Conservation (phyloP, 2,113 vertebrate genomes). For the Felis chaus region DNA sequence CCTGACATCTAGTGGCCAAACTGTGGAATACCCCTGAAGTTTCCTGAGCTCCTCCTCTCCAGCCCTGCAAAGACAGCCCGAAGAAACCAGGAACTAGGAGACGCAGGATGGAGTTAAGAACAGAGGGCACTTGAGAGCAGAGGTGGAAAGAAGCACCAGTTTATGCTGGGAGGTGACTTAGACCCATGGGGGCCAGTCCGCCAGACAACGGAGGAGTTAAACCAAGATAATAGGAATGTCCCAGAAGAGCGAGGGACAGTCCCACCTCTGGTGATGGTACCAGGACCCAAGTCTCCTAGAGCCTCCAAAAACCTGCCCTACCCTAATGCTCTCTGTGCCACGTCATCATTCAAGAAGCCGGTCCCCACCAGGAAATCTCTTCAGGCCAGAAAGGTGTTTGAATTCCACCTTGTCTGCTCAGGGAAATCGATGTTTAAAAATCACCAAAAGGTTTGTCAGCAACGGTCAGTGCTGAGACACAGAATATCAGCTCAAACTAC, state of each 20-base stretch:
- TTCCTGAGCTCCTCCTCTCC: background rate
- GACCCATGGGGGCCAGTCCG: background rate
- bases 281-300: background rate
- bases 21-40: background rate
- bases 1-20: constrained; percentile 49
- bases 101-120: background rate
- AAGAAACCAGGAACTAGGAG: background rate
- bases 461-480: background rate
- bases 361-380: background rate
- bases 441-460: background rate
- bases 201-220: background rate
- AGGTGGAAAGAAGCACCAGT: background rate
- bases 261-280: background rate
- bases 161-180: background rate
- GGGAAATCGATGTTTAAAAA: background rate
- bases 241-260: background rate
- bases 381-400: background rate
- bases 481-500: background rate
- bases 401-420: background rate
- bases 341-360: too few species aligned
- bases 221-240: background rate
- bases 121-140: background rate
- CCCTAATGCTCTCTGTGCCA: background rate
- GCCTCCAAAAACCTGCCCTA: background rate
- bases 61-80: background rate